Percentiles rank a stretch among this genome's conserved stretches.
phyloP scores from a whole-genome alignment of 37 sponge, comb jelly and placozoan genomes.

The Geodia barretti region DNA sequence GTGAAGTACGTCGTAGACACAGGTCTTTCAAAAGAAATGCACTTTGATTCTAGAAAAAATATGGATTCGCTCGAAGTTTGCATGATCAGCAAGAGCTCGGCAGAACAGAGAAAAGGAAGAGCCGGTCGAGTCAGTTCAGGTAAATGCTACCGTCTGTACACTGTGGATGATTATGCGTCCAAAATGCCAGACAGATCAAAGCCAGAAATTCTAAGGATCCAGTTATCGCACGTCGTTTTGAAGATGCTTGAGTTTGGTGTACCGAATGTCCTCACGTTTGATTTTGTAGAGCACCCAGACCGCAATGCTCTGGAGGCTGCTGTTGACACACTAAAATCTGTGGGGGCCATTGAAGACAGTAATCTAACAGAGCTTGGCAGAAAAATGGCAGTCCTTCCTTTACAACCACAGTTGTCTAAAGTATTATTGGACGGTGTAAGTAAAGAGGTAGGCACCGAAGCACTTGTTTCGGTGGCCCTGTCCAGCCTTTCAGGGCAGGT shows the following conservation, averaged over 20 bases:
- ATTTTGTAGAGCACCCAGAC: slow-evolving; percentile 76
- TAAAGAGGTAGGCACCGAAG: slow-evolving; percentile 46
- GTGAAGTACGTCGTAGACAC: slow-evolving; percentile 81
- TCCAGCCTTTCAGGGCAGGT: slow-evolving; percentile 55
- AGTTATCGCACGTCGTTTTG: slow-evolving; percentile 52
- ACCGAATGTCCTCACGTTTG: slow-evolving; percentile 56
- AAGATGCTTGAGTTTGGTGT: slow-evolving; percentile 78
- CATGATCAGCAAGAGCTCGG: slow-evolving; percentile 71
- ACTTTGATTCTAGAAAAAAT: slow-evolving; percentile 68
- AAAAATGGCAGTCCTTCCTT: slow-evolving; percentile 58
- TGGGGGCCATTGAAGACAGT: slow-evolving; percentile 61
- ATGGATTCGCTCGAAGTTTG: slow-evolving; percentile 70
- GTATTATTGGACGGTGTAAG: slow-evolving; percentile 55
- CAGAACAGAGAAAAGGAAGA: slow-evolving; percentile 83
- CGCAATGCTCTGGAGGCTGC: slow-evolving; percentile 45
- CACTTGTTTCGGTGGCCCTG: slow-evolving; percentile 45
- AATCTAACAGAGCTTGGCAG: slow-evolving; percentile 58
- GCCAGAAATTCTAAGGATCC: slow-evolving; percentile 76
- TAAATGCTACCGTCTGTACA: slow-evolving; percentile 78
- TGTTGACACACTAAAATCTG: slow-evolving; percentile 61
- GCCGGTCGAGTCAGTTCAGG: slow-evolving; percentile 78
- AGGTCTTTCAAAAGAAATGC: slow-evolving; percentile 75
- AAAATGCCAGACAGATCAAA: slow-evolving; percentile 40
- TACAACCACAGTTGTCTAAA: slow-evolving; percentile 68
- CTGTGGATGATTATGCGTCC: slow-evolving; percentile 30